Evolutionary conservation across 2,113 vertebrate species (phyloP), one percentile per base, ranked within the genome.

Genomic region (Hippotragus niger): DNA sequence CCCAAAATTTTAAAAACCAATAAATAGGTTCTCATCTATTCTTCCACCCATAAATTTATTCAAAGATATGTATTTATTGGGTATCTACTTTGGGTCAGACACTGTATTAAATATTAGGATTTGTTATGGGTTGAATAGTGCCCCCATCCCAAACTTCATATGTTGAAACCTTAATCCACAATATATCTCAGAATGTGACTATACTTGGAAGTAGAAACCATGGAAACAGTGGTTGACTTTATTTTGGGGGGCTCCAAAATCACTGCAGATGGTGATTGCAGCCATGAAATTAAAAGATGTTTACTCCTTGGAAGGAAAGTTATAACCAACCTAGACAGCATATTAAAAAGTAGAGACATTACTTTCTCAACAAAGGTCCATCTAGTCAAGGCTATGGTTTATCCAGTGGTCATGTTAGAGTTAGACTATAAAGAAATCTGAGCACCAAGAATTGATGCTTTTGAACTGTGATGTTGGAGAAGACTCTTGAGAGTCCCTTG

Each of bases 231-330:
- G n/a, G 5, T 3, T 40, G 67, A 40, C 10, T 71, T 40, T 74
- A 74, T 40, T 40, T 40, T 40, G 0, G 0, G 0, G n/a, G 36
- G 2, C 10, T 40, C n/a, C 67, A 74, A 23, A 74, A 40, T 74
- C 67, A 74, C 19, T 74, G n/a, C 19, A 40, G n/a, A 23, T 40
- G 67, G n/a, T 74, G n/a, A 23, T 0, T 71, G n/a, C 67, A 71
- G n/a, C n/a, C n/a, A 23, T 71, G n/a, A 71, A 40, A 71, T 36
- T 71, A 23, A 71, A 71, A 71, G n/a, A 40, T 0, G 0, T n/a
- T 6, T 71, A 40, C 67, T 40, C 67, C n/a, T 71, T 40, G 67
- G 19, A 71, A 71, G 67, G 5, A 71, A 71, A 71, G 67, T 12
- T 71, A 71, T 23, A n/a, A 40, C 19, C n/a, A 71, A 40, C 67